Conservation (phyloP, 2,113 vertebrate species). For the Bos indicus region DNA sequence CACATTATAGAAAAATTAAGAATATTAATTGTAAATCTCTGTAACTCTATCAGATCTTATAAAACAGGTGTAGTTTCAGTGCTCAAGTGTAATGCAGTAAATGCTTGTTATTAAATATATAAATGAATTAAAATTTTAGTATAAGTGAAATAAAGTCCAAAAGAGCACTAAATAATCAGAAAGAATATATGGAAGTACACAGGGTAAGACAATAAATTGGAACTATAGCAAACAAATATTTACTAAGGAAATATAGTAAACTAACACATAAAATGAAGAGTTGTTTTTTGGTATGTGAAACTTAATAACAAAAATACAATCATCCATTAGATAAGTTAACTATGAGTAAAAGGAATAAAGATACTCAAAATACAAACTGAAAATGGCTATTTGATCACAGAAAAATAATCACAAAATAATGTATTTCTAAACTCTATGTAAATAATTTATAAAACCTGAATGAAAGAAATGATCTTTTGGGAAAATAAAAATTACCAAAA, state of each 20-base stretch:
- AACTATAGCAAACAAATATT: background rate
- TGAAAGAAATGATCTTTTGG: background rate
- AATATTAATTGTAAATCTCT: background rate
- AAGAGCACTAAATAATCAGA: background rate
- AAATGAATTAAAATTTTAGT: background rate
- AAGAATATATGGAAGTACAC: background rate
- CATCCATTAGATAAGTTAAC: background rate
- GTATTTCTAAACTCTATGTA: background rate
- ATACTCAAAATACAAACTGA: background rate
- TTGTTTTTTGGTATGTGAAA: background rate
- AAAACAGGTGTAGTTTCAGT: background rate
- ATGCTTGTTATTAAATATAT: background rate
- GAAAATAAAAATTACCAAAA: background rate
- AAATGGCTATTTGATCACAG: background rate
- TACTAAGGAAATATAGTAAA: background rate
- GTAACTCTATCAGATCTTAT: background rate
- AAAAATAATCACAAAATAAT: background rate
- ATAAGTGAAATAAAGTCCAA: background rate
- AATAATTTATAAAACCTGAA: background rate
- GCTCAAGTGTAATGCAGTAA: background rate
- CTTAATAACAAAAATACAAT: background rate
- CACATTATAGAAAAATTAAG: background rate
- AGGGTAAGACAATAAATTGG: background rate
- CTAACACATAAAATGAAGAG: background rate
- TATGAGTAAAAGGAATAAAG: background rate